Evolutionary conservation across 2,888 invertebrate species (phyloP).

Genomic region (Pseudeuparius sepicola): DNA sequence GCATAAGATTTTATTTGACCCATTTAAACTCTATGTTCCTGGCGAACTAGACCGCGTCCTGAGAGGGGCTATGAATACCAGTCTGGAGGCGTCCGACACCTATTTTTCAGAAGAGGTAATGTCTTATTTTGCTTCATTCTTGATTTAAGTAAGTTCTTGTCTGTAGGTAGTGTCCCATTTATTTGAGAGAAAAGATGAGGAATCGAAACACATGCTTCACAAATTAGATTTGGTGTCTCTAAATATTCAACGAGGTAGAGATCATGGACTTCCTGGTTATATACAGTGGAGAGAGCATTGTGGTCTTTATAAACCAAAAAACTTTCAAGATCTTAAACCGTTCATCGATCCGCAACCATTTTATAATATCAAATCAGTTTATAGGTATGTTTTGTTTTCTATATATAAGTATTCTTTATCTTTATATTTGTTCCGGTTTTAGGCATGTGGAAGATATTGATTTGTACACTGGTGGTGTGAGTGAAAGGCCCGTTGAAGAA

Average conservation of each 20-base stretch:
- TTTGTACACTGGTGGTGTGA: constrained; percentile 77
- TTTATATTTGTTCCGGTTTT: too few relatives aligned
- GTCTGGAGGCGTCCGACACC: constrained; percentile 50
- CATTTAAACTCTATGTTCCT: constrained; percentile 55
- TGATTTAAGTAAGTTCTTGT: constrained; percentile 6
- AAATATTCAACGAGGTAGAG: constrained; percentile 81
- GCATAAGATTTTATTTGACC: constrained; percentile 73
- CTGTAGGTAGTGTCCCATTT: constrained; percentile 57
- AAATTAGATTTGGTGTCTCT: constrained; percentile 79
- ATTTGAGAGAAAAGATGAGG: constrained; percentile 45
- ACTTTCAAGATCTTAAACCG: constrained; percentile 53
- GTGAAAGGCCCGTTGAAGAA: constrained; percentile 61
- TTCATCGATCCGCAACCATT: constrained; percentile 58
- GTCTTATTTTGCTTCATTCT: neutral
- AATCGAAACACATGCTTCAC: constrained; percentile 38
- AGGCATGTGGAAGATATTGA: constrained; percentile 75
- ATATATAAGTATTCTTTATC: too few relatives aligned
- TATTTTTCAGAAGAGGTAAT: constrained; percentile 53
- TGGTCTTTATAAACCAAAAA: constrained; percentile 49
- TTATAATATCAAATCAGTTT: constrained; percentile 52
- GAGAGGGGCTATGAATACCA: constrained; percentile 55
- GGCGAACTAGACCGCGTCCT: constrained; percentile 55
- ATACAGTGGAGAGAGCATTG: constrained; percentile 68
- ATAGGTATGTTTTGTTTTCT: constrained; percentile 48
- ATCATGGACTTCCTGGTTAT: constrained; percentile 78